These are phyloP conservation scores for Hylaeus volcanicus DNA, from an alignment of 1,140 invertebrate genomes.

Conservation along the genomic window DNA sequence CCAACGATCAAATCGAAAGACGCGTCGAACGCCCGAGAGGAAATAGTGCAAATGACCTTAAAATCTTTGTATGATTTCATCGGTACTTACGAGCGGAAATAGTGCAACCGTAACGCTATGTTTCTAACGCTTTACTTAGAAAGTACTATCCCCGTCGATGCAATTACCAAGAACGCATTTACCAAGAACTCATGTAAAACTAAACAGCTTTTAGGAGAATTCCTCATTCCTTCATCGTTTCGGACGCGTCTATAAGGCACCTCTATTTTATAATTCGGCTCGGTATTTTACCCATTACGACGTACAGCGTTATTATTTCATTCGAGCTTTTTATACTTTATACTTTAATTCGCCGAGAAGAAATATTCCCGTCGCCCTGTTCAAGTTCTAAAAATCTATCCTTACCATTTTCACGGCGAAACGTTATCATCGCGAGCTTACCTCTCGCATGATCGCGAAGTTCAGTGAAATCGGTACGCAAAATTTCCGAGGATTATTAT, in stretches of 20 bases:
- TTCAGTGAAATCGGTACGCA: neutral
- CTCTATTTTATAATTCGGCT: neutral
- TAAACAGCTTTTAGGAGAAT: neutral
- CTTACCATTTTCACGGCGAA: neutral
- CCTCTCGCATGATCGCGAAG: neutral
- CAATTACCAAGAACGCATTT: too few species aligned
- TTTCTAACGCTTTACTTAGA: neutral
- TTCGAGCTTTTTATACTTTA: neutral
- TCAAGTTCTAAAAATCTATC: neutral
- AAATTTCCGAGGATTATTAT: neutral
- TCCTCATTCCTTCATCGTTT: neutral
- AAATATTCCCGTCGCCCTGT: neutral
- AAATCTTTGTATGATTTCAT: constrained; percentile 2
- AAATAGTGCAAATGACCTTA: constrained; percentile 29
- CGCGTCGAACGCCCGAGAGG: neutral
- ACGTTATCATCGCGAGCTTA: too few species aligned
- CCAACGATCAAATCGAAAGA: constrained; percentile 3
- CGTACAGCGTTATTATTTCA: neutral
- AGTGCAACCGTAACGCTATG: neutral
- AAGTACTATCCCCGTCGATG: neutral
- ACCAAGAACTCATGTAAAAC: neutral
- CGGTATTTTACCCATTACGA: neutral
- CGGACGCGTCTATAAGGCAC: neutral
- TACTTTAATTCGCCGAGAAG: neutral
- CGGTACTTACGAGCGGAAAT: neutral